Base-by-base conservation (phyloP, 2,113 vertebrate genomes). In the Empidonax traillii region DNA sequence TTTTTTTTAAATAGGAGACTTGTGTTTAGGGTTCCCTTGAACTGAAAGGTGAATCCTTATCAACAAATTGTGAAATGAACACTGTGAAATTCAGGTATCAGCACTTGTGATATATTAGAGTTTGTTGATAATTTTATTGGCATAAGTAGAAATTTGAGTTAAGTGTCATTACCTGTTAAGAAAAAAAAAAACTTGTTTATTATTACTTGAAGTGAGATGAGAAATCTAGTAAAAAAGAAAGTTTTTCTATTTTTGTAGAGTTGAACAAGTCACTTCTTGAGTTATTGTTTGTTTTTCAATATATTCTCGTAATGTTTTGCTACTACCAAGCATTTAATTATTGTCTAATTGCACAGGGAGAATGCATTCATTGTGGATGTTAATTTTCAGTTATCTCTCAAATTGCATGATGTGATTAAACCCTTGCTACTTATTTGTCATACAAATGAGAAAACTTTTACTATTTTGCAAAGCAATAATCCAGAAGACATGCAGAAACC, bases 251-350 rank as follows among this genome's bases (percentile, higher is more conserved):
- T 44, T 52, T 76, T 47, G 3, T 62, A 6, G 9, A 53, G 49
- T 52, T 67, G 62, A 71, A 37, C 51, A 35, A 63, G 44, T 37
- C 18, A 39, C 28, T 91, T 81, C 9, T 41, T 77, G 20, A 6
- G 28, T 87, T 71, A 47, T 46, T 86, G 28, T 35, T 94, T 93
- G 62, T 46, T 93, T 96, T 86, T 55, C 58, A 59, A 80, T 39
- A 21, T 21, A 55, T 91, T 95, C 73, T 61, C 37, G 4, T 41
- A 55, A 56, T 0, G 2, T 55, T 88, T 80, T 81, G 55, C 0
- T 51, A 47, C 73, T 96, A 17, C 44, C 28, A 81, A 94, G 21
- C 21, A 22, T 86, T 88, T 90, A 84, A 95, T 96, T 93, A 93
- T 33, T 80, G 68, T 47, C 14, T 96, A 84, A 94, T 90, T 93